A percentile compares a stretch with the other conserved stretches of the same genome.
Conservation (phyloP, 2,113 vertebrate species). For the Phycodurus eques region DNA sequence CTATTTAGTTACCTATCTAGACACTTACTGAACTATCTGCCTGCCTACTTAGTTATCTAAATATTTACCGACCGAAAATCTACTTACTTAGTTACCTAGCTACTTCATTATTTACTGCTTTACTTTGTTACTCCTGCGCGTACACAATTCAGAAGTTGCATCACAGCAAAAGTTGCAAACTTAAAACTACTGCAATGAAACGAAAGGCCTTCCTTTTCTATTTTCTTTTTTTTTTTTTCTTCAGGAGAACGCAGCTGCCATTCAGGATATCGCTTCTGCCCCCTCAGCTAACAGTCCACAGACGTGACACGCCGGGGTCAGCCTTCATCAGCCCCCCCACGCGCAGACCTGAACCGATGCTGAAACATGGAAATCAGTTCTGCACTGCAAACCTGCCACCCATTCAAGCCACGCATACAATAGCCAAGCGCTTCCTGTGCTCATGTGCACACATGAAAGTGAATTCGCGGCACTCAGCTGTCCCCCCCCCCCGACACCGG, state of each 20-base stretch:
- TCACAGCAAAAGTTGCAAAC: background rate
- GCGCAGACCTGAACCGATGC: slow-evolving; percentile 10
- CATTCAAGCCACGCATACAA: slow-evolving; percentile 39
- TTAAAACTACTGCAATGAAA: background rate
- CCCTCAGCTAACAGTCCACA: background rate
- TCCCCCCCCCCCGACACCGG: background rate
- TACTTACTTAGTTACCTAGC: too few species aligned
- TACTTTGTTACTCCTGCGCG: background rate
- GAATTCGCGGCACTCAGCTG: slow-evolving; percentile 26
- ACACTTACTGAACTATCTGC: background rate
- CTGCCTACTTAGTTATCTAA: background rate
- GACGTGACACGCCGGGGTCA: slow-evolving; percentile 16
- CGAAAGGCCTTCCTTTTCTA: background rate
- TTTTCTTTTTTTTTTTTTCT: background rate
- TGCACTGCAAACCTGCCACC: slow-evolving; percentile 26
- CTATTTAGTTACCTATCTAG: background rate
- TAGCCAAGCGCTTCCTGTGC: slow-evolving; percentile 22
- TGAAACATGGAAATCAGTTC: slow-evolving; percentile 19
- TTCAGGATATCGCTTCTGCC: slow-evolving; percentile 23
- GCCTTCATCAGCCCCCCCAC: slow-evolving; percentile 22
- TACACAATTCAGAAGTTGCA: background rate
- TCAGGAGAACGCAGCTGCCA: slow-evolving; percentile 21
- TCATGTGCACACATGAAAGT: slow-evolving; percentile 37
- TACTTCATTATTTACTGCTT: background rate
- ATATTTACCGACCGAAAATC: too few species aligned